Evolutionary conservation across 2,797 vertebrate species (phyloP).

Genomic region (Smutsia gigantea): DNA sequence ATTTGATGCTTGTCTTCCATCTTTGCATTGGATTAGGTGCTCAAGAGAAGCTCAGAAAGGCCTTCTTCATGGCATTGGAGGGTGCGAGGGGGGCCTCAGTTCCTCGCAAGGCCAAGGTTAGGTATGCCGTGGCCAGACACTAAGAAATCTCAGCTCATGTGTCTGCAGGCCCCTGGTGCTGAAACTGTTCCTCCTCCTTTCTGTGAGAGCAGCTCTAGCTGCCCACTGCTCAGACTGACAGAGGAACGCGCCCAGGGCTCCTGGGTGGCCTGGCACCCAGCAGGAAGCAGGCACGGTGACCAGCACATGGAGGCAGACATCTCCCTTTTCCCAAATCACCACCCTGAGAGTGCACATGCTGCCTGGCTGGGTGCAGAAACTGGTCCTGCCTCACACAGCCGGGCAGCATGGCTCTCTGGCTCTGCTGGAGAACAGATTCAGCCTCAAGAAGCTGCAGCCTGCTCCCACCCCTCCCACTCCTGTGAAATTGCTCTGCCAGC

Average conservation of each 20-base stretch:
- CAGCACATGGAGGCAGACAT: not conserved
- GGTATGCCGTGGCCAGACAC: not conserved
- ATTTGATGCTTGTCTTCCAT: not conserved
- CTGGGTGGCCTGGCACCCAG: not conserved
- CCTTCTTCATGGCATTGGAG: not conserved
- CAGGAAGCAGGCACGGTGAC: not conserved
- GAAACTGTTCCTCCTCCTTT: not conserved
- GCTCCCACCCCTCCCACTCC: not conserved
- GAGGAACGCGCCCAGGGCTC: not conserved
- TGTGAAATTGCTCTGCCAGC: conserved; percentile 61
- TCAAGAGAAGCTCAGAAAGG: not conserved
- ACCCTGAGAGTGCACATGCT: not conserved
- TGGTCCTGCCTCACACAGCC: not conserved
- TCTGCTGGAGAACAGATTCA: not conserved
- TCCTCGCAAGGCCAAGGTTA: not conserved
- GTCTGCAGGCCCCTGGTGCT: not conserved
- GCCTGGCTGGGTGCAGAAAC: not conserved
- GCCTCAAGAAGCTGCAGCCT: not conserved
- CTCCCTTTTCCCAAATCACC: not conserved
- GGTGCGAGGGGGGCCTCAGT: not conserved
- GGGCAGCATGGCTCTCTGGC: not conserved
- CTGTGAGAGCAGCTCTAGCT: not conserved
- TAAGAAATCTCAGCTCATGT: not conserved
- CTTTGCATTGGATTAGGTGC: not conserved
- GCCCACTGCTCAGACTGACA: not conserved